Conservation (phyloP, 2,888 invertebrate genomes). For the Lysandra bellargus region DNA sequence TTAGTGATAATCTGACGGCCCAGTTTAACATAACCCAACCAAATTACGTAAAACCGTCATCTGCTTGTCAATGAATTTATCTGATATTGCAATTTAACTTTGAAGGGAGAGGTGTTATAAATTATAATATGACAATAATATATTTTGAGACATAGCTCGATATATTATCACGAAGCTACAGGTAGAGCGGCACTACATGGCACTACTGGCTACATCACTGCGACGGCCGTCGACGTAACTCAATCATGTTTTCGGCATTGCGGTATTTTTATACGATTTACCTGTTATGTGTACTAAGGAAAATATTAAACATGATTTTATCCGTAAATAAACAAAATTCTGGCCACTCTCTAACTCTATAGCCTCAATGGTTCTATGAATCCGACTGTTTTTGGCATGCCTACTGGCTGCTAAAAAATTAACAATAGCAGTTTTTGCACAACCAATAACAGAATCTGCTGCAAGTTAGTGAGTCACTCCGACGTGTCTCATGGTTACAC, state of each 20-base stretch:
- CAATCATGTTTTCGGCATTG: conserved; percentile 37
- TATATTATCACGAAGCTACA: not conserved
- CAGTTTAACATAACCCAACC: no score
- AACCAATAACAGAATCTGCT: not conserved
- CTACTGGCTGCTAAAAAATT: not conserved
- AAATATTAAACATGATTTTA: not conserved
- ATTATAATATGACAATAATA: no score
- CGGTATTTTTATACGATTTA: conserved; percentile 32
- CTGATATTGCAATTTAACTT: no score
- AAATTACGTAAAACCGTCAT: no score
- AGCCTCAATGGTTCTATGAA: not conserved
- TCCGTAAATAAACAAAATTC: not conserved
- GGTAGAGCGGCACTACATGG: not conserved
- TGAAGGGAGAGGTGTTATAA: no score
- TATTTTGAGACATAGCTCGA: not conserved
- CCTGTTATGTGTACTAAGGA: not conserved
- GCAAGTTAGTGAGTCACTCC: not conserved
- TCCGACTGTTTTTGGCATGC: not conserved
- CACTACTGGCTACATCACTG: not conserved
- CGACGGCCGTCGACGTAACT: conserved; percentile 9
- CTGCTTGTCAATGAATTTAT: no score
- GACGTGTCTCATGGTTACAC: not conserved
- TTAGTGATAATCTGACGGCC: no score
- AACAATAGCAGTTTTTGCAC: conserved; percentile 4
- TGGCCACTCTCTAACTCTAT: not conserved